A percentile compares a stretch with the other conserved stretches of the same genome.
Evolutionary conservation across 37 sponge, comb jelly and placozoan species (phyloP).

Genomic region (Beroe ovata): DNA sequence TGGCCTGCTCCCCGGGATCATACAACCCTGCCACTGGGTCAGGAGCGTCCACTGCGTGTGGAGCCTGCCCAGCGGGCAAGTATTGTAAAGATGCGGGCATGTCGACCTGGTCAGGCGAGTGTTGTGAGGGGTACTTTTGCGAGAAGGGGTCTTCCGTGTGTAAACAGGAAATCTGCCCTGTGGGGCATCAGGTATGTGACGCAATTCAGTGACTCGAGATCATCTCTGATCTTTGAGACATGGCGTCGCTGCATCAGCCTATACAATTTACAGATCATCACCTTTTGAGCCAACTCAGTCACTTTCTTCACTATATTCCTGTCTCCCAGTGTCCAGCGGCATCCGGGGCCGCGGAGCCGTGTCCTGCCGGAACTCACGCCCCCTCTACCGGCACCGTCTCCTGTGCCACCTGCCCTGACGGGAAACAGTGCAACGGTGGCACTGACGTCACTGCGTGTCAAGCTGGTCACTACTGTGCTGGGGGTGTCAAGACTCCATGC

Average conservation of each 20-base stretch:
- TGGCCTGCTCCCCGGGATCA: conserved; percentile 26
- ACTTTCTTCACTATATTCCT: not conserved
- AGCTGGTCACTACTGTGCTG: conserved; percentile 41
- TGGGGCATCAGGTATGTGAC: conserved; percentile 12
- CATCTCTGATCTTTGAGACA: not conserved
- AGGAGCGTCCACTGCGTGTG: not conserved
- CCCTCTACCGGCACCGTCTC: not conserved
- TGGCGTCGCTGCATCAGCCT: too few species aligned
- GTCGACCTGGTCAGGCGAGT: conserved; percentile 39
- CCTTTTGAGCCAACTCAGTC: not conserved
- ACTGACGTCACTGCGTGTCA: conserved; percentile 1
- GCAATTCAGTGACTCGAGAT: not conserved
- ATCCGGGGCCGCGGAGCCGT: not conserved
- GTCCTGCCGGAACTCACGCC: conserved; percentile 59
- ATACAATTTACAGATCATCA: too few species aligned
- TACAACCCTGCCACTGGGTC: conserved; percentile 66
- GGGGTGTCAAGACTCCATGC: conserved; percentile 16
- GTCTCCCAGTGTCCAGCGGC: conserved; percentile 52
- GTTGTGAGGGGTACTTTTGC: conserved; percentile 69
- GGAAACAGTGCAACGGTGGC: conserved; percentile 58
- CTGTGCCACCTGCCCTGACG: conserved; percentile 18
- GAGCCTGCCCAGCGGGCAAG: conserved; percentile 16
- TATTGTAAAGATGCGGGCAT: conserved; percentile 19
- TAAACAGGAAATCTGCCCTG: conserved; percentile 30
- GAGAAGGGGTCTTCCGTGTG: not conserved